Conservation (phyloP, 2,888 invertebrate species). For the Drosophila merina region DNA sequence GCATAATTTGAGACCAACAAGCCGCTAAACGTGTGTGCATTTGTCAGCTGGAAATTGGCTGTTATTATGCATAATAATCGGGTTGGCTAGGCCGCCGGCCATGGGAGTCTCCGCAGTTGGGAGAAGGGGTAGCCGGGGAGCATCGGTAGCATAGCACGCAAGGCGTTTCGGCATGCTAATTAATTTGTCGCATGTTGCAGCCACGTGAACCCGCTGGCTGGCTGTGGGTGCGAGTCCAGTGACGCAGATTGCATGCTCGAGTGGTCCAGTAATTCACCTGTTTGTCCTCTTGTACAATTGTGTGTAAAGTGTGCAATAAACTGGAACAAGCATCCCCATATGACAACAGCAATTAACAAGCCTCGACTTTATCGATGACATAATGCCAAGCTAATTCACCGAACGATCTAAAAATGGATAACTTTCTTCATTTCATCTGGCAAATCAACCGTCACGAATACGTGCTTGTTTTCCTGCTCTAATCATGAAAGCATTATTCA, state of each 20-base stretch:
- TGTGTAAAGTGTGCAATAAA: slow-evolving; percentile 53
- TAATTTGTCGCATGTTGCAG: slow-evolving; percentile 66
- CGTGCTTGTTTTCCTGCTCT: background rate
- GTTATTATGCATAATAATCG: slow-evolving; percentile 41
- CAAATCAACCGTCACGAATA: slow-evolving; percentile 22
- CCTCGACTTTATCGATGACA: slow-evolving; percentile 4
- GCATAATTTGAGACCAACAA: slow-evolving; percentile 51
- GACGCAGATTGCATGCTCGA: slow-evolving; percentile 51
- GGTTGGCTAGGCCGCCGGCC: background rate
- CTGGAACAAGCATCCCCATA: slow-evolving; percentile 44
- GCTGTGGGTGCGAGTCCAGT: slow-evolving; percentile 5
- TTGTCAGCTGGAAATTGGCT: slow-evolving; percentile 45
- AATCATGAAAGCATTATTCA: slow-evolving; percentile 19
- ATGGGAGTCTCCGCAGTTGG: background rate
- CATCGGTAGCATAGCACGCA: slow-evolving; percentile 36
- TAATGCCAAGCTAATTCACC: background rate
- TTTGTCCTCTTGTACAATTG: slow-evolving; percentile 30
- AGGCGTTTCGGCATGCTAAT: slow-evolving; percentile 51
- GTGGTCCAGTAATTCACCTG: slow-evolving; percentile 41
- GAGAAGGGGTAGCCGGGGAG: background rate
- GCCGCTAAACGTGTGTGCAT: slow-evolving; percentile 27
- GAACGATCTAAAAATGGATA: slow-evolving; percentile 15
- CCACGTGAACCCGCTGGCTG: slow-evolving; percentile 63
- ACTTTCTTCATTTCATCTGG: slow-evolving; percentile 15
- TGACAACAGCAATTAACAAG: slow-evolving; percentile 6